Evolutionary conservation across 2,888 invertebrate species (phyloP), one percentile per base, ranked within the genome.

Genomic region (Tenthredo notha): DNA sequence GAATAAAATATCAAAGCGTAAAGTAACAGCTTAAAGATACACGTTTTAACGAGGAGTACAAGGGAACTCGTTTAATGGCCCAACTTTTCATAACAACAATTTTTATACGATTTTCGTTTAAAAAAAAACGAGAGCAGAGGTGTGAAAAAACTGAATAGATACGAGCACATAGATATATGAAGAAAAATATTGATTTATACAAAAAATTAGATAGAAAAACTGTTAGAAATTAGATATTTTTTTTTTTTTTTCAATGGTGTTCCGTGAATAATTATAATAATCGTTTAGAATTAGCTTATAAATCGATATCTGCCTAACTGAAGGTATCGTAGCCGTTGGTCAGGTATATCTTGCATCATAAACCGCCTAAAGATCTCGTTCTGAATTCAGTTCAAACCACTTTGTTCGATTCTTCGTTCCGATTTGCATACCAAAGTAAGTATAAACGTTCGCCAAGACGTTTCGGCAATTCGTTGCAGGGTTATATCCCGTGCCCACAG

Each of bases 1-100:
- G 86, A 90, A 89, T 88, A 89, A 90, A 89, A 54, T n/a, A 87
- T 88, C 87, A 85, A 87, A 88, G 88, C 87, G 86, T 86, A 86
- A 87, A 58, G 84, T 58, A 29, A 58, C 43, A 80, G 58, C 25
- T 15, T n/a, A 21, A 61, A 77, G n/a, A 18, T 72, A 72, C n/a
- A 25, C n/a, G 43, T 37, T 77, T 77, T 77, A 77, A 77, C 77
- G 77, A 77, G 37, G 77, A 77, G 25, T 7, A 67, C 18, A 18
- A n/a, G n/a, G 3, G 50, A 43, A 43, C 50, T 75, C 50, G 21
- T 37, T 75, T 75, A 50, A 40, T 50, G 15, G 18, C 18, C n/a
- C 54, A 54, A 54, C 54, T 54, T 25, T n/a, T 75, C 25, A 25
- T 47, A 25, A 0, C 61, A 25, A 21, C 0, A 61, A 12, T 61